These are phyloP conservation scores for Rhopalosiphum padi DNA, from an alignment of 1,140 invertebrate species.

Conservation along the genomic window DNA sequence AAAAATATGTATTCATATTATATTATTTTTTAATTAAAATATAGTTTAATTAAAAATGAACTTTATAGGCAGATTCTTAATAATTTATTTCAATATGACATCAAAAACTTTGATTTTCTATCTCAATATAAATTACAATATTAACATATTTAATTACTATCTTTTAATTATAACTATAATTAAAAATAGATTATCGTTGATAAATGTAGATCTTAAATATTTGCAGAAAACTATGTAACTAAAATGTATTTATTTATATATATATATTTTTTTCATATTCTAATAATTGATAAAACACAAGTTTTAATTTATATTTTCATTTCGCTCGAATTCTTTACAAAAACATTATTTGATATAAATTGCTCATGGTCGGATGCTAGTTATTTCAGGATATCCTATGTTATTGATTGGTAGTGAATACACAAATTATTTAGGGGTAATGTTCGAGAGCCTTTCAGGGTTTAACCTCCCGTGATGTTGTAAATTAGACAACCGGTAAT, in stretches of 20 bases:
- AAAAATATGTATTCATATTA: too few species aligned
- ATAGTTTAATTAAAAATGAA: too few species aligned
- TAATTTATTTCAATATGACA: too few species aligned
- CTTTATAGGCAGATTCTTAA: too few species aligned
- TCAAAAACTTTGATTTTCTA: too few species aligned
- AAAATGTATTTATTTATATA: too few species aligned
- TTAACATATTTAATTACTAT: too few species aligned
- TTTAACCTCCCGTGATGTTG: slow-evolving; percentile 35
- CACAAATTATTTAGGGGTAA: slow-evolving; percentile 25
- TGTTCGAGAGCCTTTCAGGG: not conserved
- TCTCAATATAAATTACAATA: too few species aligned
- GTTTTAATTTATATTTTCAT: not conserved
- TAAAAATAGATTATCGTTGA: too few species aligned
- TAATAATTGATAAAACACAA: not conserved
- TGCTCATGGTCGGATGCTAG: not conserved
- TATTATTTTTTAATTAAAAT: not conserved
- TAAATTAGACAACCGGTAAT: slow-evolving; percentile 39
- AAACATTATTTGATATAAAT: not conserved
- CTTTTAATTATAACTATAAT: too few species aligned
- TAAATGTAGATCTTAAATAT: too few species aligned
- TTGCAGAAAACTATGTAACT: too few species aligned
- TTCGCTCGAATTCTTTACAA: not conserved
- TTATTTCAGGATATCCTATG: not conserved
- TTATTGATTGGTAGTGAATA: slow-evolving; percentile 9
- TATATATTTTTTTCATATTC: not conserved